A percentile compares a stretch with the other conserved stretches of the same genome.
phyloP scores from a whole-genome alignment of 2,797 vertebrate genomes.

The Argyrosomus regius region DNA sequence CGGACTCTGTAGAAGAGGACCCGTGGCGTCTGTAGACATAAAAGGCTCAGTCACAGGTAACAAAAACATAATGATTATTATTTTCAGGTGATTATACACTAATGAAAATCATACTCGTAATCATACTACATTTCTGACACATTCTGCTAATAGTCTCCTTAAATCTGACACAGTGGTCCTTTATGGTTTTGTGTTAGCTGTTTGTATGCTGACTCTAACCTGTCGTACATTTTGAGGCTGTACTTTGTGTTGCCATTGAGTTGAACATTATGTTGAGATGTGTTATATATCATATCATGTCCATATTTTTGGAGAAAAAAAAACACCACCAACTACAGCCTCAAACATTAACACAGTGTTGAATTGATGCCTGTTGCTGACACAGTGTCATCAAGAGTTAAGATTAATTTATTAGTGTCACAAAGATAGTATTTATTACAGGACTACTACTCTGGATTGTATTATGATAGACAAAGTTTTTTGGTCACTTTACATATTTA shows the following conservation, averaged over 20 bases:
- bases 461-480: background rate
- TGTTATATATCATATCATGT: background rate
- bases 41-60: too few relatives aligned
- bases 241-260: background rate
- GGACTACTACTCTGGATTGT: background rate
- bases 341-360: background rate
- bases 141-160: too few relatives aligned
- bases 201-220: background rate
- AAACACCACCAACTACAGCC: background rate
- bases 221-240: background rate
- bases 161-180: background rate
- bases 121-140: too few relatives aligned
- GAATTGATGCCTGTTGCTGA: background rate
- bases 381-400: background rate
- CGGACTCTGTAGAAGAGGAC: too few relatives aligned
- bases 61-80: too few relatives aligned
- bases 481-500: conserved; percentile 5
- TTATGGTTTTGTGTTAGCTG: background rate
- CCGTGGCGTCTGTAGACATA: too few relatives aligned
- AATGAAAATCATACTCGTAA: too few relatives aligned
- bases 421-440: background rate
- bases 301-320: background rate
- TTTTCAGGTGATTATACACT: too few relatives aligned
- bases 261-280: background rate
- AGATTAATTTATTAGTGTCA: background rate